Percentiles rank a stretch among this genome's conserved stretches.
Conservation (phyloP, 1,140 invertebrate genomes). For the Drosophila kikkawai region DNA sequence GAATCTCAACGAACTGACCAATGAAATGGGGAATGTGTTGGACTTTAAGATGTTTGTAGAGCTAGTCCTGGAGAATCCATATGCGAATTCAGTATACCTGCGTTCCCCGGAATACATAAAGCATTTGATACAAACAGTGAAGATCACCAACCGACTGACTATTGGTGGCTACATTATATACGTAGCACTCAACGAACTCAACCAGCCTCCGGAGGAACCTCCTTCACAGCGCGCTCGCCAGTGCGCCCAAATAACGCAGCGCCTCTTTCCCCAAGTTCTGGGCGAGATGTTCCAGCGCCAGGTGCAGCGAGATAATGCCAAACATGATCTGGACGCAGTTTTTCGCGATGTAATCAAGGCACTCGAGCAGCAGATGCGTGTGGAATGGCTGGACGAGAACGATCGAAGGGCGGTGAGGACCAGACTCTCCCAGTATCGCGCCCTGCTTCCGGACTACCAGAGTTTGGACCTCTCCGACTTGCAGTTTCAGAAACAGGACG, state of each 20-base stretch:
- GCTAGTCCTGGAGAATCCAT: slow-evolving; percentile 40
- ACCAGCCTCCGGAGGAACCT: slow-evolving; percentile 56
- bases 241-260: slow-evolving; percentile 57
- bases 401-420: slow-evolving; percentile 54
- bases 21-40: slow-evolving; percentile 40
- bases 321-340: slow-evolving; percentile 57
- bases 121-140: slow-evolving; percentile 52
- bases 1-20: slow-evolving; percentile 46
- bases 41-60: slow-evolving; percentile 68
- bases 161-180: slow-evolving; percentile 75
- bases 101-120: slow-evolving; percentile 56
- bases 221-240: slow-evolving; percentile 35
- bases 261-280: slow-evolving; percentile 65
- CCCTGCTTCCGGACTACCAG: slow-evolving; percentile 55
- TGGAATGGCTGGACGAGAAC: slow-evolving; percentile 71
- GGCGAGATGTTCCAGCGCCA: slow-evolving; percentile 69
- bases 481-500: slow-evolving; percentile 55
- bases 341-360: slow-evolving; percentile 64
- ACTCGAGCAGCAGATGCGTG: slow-evolving; percentile 55
- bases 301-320: slow-evolving; percentile 54
- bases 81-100: slow-evolving; percentile 49
- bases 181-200: slow-evolving; percentile 61
- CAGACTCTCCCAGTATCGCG: slow-evolving; percentile 47
- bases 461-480: slow-evolving; percentile 54
- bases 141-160: slow-evolving; percentile 43